Percentiles rank a stretch among this genome's conserved stretches.
These are phyloP conservation scores for Caerostris extrusa DNA, from an alignment of 1,140 invertebrate species.

Conservation along the genomic window DNA sequence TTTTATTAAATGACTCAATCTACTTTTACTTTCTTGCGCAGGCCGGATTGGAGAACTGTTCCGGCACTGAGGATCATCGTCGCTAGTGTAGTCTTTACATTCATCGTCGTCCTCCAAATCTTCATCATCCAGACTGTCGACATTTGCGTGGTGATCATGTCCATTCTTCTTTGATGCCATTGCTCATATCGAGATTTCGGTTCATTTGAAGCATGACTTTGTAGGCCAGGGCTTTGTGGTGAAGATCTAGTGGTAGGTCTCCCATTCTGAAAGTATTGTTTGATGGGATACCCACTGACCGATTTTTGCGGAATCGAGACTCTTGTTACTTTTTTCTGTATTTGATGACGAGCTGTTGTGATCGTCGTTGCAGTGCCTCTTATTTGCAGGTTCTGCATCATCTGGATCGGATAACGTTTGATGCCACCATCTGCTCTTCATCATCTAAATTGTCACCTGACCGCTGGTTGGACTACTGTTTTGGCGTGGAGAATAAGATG, in stretches of 20 bases:
- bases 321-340: constrained; percentile 62
- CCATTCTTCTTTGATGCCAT: constrained; percentile 70
- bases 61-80: constrained; percentile 51
- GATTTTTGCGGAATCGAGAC: constrained; percentile 64
- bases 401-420: constrained; percentile 64
- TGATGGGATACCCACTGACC: not conserved
- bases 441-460: constrained; percentile 68
- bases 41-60: constrained; percentile 45
- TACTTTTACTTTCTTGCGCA: constrained; percentile 66
- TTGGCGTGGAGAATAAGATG: constrained; percentile 67
- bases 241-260: constrained; percentile 10
- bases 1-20: constrained; percentile 60
- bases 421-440: constrained; percentile 68
- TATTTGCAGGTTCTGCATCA: constrained; percentile 28
- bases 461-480: constrained; percentile 71
- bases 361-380: constrained; percentile 55
- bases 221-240: constrained; percentile 43
- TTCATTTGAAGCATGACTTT: constrained; percentile 70
- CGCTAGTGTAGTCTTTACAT: constrained; percentile 56
- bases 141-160: constrained; percentile 49
- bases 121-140: constrained; percentile 57
- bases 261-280: constrained; percentile 60
- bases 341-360: constrained; percentile 6
- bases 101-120: constrained; percentile 59
- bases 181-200: constrained; percentile 55